Evolutionary conservation across 2,113 vertebrate genomes (phyloP).

Genomic region (Anolis carolinensis): DNA sequence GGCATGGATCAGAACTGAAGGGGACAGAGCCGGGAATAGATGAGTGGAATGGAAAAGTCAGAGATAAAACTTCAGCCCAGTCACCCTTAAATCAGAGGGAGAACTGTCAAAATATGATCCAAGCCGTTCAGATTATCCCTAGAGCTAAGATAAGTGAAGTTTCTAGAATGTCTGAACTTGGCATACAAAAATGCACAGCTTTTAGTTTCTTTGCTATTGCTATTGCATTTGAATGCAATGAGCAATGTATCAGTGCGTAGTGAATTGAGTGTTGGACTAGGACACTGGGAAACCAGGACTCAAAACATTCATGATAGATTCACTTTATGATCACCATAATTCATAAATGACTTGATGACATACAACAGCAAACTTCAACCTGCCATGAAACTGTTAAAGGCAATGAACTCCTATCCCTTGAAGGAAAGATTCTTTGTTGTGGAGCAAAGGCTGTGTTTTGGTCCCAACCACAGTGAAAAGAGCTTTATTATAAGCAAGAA

Average conservation of each 20-base stretch:
- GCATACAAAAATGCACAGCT: neutral
- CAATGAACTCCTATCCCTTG: too few relatives aligned
- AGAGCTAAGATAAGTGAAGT: neutral
- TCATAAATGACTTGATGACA: too few relatives aligned
- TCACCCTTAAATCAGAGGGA: neutral
- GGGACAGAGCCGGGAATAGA: neutral
- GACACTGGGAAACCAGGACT: too few relatives aligned
- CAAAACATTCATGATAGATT: too few relatives aligned
- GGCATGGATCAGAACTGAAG: neutral
- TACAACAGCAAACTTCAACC: too few relatives aligned
- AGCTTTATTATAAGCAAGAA: conserved; percentile 20
- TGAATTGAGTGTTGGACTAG: too few relatives aligned
- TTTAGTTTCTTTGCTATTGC: too few relatives aligned
- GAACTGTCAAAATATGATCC: conserved; percentile 6
- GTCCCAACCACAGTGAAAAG: conserved; percentile 19
- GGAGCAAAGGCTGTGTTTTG: conserved; percentile 13
- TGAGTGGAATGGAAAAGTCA: neutral
- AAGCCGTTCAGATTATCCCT: neutral
- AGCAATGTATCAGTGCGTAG: too few relatives aligned
- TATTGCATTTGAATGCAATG: neutral
- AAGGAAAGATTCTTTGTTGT: neutral
- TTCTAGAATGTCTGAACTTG: too few relatives aligned
- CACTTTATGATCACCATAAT: too few relatives aligned
- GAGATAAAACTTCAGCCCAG: conserved; percentile 3
- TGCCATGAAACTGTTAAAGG: too few relatives aligned